A percentile compares a stretch with the other conserved stretches of the same genome.
phyloP scores from a whole-genome alignment of 1,140 invertebrate species.

The Drosophila tristis region DNA sequence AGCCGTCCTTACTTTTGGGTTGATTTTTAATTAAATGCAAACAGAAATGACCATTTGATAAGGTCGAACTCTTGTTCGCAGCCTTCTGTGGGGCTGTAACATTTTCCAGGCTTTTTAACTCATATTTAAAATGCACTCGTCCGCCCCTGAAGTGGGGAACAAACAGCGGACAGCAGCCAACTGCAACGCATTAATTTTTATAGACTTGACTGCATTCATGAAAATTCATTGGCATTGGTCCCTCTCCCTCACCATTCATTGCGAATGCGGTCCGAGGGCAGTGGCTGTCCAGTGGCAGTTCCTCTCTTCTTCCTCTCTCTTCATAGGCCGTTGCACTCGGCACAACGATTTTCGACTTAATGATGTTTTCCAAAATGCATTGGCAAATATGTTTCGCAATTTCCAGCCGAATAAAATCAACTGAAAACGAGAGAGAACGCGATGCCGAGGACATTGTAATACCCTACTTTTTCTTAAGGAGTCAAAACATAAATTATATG shows the following conservation, averaged over 20 bases:
- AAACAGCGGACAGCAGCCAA: conserved; percentile 58
- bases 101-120: conserved; percentile 67
- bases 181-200: conserved; percentile 80
- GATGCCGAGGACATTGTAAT: background rate
- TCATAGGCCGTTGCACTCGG: conserved; percentile 76
- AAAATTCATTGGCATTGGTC: conserved; percentile 72
- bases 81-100: background rate
- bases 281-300: background rate
- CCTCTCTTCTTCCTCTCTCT: conserved; percentile 33
- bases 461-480: background rate
- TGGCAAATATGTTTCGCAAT: conserved; percentile 72
- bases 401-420: conserved; percentile 50
- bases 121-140: conserved; percentile 75
- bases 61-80: conserved; percentile 32
- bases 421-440: background rate
- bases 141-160: conserved; percentile 6
- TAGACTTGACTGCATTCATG: conserved; percentile 81
- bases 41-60: conserved; percentile 83
- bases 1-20: conserved; percentile 56
- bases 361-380: conserved; percentile 78
- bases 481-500: no score
- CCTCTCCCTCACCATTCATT: conserved; percentile 19
- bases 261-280: conserved; percentile 15
- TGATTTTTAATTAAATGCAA: conserved; percentile 84
- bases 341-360: conserved; percentile 74